These are phyloP conservation scores for Bungarus multicinctus DNA, from an alignment of 2,113 vertebrate genomes.

Conservation along the genomic window DNA sequence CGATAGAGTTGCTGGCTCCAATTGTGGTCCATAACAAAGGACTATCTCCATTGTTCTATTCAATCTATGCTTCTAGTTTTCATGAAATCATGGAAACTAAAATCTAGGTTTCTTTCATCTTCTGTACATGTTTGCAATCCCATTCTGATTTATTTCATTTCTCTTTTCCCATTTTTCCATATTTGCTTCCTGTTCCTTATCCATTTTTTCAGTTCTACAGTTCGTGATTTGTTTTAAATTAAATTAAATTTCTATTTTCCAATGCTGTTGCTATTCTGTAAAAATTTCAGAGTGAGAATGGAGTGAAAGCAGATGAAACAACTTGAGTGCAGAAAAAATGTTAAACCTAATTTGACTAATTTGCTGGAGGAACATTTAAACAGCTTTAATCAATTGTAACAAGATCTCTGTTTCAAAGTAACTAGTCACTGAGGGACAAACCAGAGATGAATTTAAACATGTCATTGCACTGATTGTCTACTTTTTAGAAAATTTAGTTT, in stretches of 20 bases:
- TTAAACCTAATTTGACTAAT: neutral
- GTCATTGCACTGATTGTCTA: neutral
- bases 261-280: neutral
- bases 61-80: neutral
- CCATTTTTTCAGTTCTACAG: neutral
- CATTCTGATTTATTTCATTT: neutral
- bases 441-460: neutral
- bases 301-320: neutral
- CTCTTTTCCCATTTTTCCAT: neutral
- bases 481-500: neutral
- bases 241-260: neutral
- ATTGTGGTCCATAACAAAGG: neutral
- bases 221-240: neutral
- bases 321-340: neutral
- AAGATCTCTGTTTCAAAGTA: neutral
- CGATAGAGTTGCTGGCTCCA: neutral
- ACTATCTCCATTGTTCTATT: neutral
- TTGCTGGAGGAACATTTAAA: neutral
- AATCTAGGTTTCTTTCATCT: neutral
- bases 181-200: neutral
- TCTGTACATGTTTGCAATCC: neutral
- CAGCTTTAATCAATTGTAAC: neutral
- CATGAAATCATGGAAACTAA: neutral
- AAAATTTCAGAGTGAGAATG: neutral
- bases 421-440: neutral